Conservation (phyloP, 1,140 invertebrate species). For the Lordiphosa mommai region DNA sequence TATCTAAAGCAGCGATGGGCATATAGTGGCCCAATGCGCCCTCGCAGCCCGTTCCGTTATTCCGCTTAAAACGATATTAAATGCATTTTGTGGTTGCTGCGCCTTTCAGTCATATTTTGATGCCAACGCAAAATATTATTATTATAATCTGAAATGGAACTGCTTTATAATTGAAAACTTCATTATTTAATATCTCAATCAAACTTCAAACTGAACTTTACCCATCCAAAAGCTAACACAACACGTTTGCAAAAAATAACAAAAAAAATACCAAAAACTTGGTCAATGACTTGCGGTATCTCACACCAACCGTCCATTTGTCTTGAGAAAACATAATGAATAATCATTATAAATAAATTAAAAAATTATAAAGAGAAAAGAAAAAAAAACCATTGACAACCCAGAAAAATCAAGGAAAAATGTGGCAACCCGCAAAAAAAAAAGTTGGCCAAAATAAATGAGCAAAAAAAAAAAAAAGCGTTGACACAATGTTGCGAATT, state of each 20-base stretch:
- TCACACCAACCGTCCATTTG: conserved; percentile 11
- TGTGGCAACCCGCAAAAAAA: conserved; percentile 36
- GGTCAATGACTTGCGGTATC: conserved; percentile 25
- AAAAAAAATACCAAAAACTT: conserved; percentile 16
- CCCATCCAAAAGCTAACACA: conserved; percentile 27
- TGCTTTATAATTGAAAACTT: too few relatives aligned
- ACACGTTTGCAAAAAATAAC: conserved; percentile 12
- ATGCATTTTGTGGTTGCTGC: too few relatives aligned
- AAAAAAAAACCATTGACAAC: conserved; percentile 37
- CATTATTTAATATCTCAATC: too few relatives aligned
- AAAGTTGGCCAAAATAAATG: conserved; percentile 38
- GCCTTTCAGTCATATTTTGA: too few relatives aligned
- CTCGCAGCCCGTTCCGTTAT: too few relatives aligned
- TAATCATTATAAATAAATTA: conserved; percentile 58
- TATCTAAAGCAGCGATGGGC: too few relatives aligned
- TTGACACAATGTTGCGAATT: conserved; percentile 51
- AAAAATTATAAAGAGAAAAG: conserved; percentile 3
- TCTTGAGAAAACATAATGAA: conserved; percentile 42
- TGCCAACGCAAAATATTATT: too few relatives aligned
- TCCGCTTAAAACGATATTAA: too few relatives aligned
- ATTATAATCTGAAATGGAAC: too few relatives aligned
- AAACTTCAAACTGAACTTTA: too few relatives aligned
- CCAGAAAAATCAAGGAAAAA: conserved; percentile 19
- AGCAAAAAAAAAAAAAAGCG: conserved; percentile 25
- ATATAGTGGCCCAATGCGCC: too few relatives aligned